Evolutionary conservation across 2,888 invertebrate genomes (phyloP).

Genomic region (Synanthedon tipuliformis): DNA sequence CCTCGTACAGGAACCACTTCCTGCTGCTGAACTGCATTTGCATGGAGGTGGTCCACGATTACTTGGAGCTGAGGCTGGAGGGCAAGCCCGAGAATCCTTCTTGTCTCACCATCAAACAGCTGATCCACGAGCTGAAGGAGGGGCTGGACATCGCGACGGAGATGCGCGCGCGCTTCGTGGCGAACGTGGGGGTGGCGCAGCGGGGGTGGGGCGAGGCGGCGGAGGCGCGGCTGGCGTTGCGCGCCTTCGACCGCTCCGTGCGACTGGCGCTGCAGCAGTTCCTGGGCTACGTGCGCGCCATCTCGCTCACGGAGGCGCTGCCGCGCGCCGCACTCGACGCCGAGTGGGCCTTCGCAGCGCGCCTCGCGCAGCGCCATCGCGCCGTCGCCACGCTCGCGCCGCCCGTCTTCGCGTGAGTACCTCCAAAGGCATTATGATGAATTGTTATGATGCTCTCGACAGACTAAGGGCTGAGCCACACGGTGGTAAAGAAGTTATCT

Average conservation of each 20-base stretch:
- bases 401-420: slow-evolving; percentile 78
- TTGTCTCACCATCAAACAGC: slow-evolving; percentile 84
- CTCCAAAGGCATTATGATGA: no score
- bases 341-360: slow-evolving; percentile 89
- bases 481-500: no score
- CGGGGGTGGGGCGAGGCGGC: slow-evolving; percentile 46
- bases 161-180: slow-evolving; percentile 81
- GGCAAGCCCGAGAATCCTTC: slow-evolving; percentile 86
- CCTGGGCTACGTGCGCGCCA: slow-evolving; percentile 85
- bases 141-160: slow-evolving; percentile 86
- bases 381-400: slow-evolving; percentile 81
- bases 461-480: no score
- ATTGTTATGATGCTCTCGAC: no score
- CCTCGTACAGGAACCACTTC: slow-evolving; percentile 87
- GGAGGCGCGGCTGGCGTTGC: slow-evolving; percentile 72
- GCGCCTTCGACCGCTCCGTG: slow-evolving; percentile 82
- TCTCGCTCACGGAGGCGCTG: slow-evolving; percentile 79
- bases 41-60: slow-evolving; percentile 93
- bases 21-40: slow-evolving; percentile 88
- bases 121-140: slow-evolving; percentile 91
- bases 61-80: slow-evolving; percentile 85
- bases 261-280: slow-evolving; percentile 83
- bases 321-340: slow-evolving; percentile 84
- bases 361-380: slow-evolving; percentile 80
- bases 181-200: slow-evolving; percentile 73